phyloP scores from a whole-genome alignment of 2,888 invertebrate genomes.

The Aphidius colemani region DNA sequence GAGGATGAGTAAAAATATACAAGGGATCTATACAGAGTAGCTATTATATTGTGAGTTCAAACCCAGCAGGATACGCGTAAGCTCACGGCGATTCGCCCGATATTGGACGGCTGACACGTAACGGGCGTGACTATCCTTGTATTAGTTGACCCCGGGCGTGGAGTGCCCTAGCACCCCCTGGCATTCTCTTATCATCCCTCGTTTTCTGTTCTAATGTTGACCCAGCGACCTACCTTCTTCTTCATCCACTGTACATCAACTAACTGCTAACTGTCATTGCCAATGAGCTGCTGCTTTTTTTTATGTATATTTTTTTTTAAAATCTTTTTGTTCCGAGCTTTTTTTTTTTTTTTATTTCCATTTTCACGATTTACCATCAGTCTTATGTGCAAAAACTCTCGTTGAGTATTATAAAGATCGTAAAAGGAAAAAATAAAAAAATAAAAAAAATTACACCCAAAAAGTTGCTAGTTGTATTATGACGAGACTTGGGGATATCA shows the following conservation, averaged over 20 bases:
- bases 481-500: no score
- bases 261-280: constrained; percentile 12
- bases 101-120: constrained; percentile 23
- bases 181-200: not conserved
- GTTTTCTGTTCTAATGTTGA: constrained; percentile 5
- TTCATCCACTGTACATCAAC: not conserved
- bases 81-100: not conserved
- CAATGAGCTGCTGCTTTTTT: constrained; percentile 5
- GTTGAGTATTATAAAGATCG: no score
- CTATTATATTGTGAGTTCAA: no score
- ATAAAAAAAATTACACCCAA: no score
- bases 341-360: not conserved
- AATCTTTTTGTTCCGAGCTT: no score
- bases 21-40: no score
- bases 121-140: constrained; percentile 20
- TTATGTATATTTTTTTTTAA: not conserved
- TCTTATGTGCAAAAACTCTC: no score
- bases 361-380: not conserved
- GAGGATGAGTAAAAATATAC: no score
- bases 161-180: constrained; percentile 2
- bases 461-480: no score
- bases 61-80: not conserved
- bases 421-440: no score
- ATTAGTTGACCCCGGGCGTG: constrained; percentile 19
- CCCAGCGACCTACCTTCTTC: constrained; percentile 14